Percentiles rank a stretch among this genome's conserved stretches.
Evolutionary conservation across 1,140 invertebrate genomes (phyloP).

Genomic region (Euwallacea similis): DNA sequence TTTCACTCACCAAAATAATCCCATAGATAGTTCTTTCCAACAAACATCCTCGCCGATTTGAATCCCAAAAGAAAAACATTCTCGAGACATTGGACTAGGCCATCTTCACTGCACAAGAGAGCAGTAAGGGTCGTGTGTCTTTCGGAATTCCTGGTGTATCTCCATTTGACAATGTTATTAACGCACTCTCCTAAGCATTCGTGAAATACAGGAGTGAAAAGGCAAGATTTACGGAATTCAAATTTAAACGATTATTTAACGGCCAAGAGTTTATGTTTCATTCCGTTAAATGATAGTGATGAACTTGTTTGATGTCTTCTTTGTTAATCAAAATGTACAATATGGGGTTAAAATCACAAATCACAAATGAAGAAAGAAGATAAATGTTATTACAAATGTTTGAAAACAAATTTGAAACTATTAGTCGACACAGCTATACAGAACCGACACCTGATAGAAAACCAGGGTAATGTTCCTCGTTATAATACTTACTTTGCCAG

Average conservation of each 20-base stretch:
- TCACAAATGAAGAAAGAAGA: no score
- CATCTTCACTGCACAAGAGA: slow-evolving; percentile 91
- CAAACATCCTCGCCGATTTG: slow-evolving; percentile 88
- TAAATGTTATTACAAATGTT: no score
- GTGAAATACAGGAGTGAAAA: no score
- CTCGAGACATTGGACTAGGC: slow-evolving; percentile 90
- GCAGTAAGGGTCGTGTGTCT: slow-evolving; percentile 89
- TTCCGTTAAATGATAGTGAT: no score
- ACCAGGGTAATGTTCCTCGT: not conserved
- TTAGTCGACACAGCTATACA: slow-evolving; percentile 19
- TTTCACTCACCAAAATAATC: slow-evolving; percentile 85
- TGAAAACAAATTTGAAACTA: not conserved
- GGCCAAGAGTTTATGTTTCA: no score
- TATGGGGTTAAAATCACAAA: no score
- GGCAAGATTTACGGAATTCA: no score
- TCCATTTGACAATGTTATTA: slow-evolving; percentile 96
- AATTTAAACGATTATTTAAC: no score
- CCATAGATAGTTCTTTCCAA: slow-evolving; percentile 95
- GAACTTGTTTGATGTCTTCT: no score
- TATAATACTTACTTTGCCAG: slow-evolving; percentile 13
- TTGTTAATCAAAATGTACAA: no score
- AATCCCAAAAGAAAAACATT: slow-evolving; percentile 93
- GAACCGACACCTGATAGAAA: slow-evolving; percentile 24
- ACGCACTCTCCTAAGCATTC: slow-evolving; percentile 79
- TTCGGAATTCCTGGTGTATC: slow-evolving; percentile 75